Evolutionary conservation across 2,113 vertebrate genomes (phyloP), one percentile per base, ranked within the genome.

Genomic region (Pygoscelis adeliae): DNA sequence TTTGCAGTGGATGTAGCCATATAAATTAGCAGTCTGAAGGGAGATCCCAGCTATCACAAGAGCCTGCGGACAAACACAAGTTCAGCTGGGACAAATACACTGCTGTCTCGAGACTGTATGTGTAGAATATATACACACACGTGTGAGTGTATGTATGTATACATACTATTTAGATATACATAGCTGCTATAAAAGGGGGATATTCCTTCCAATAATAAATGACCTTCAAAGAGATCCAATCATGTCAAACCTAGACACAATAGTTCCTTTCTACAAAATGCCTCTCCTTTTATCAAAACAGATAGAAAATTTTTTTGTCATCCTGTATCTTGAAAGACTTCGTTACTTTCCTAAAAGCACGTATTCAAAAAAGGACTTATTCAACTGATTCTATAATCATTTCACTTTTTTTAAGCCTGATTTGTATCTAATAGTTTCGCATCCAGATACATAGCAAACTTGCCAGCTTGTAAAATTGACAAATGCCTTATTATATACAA

Each of bases 21-120:
- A 99, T 26, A 99, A 98, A 89, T 99, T 99, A 5, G 98, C 98
- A 5, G 96, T 96, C 97, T 99, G 99, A 71, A 99, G 98, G n/a
- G 98, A 98, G 73, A 99, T 98, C 49, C 99, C 98, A 40, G 98
- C 98, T 23, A 99, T 98, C 61, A 99, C 98, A 0, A 99, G 98
- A 46, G 98, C 99, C 99, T 99, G 96, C 26, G n/a, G 78, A 87
- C 34, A 93, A 71, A 96, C 20, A 78, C 36, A 36, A 92, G 50
- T 65, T 89, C 76, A 85, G 40, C 78, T 59, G 67, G 47, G 72
- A 32, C 34, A 90, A 70, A 84, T 9, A 13, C 9, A n/a, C 34
- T 50, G 50, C 59, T 44, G 0, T 10, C 7, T 7, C 11, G 0
- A 62, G 72, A 17, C 7, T 44, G 16, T 4, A 9, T 1, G 2